Evolutionary conservation across 2,113 vertebrate genomes (phyloP), one percentile per base, ranked within the genome.

Genomic region (Furnarius figulus): DNA sequence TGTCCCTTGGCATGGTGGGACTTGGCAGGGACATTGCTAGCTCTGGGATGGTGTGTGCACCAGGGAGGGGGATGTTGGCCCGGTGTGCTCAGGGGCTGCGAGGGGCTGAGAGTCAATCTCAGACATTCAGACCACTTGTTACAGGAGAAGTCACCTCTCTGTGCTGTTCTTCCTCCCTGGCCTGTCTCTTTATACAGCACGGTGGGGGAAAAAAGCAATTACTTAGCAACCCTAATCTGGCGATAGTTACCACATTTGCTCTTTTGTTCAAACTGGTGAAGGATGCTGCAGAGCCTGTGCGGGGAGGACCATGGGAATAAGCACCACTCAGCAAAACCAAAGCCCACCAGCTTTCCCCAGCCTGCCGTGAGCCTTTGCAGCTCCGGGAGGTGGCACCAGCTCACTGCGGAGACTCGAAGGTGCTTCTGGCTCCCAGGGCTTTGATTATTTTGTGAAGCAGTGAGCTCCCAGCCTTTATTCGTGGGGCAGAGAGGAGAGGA

Each of bases 381-480:
- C 56, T 77, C 96, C 97, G 24, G 94, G 67, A 96, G 95, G 80
- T 88, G 95, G 93, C 97, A 93, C 87, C 72, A 76, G 53, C 13
- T 67, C 71, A 7, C 91, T 72, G 72, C 53, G 1, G 23, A 73
- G 72, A 2, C 21, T 42, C 33, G 1, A 55, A 35, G 10, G 25
- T 35, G 61, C 33, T 89, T 71, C 73, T 42, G 52, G 9, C 33
- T 89, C 30, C 33, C 10, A 8, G 14, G 27, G 12, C 83, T 77
- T 84, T 52, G 37, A 22, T 62, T 44, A 0, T 11, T 37, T 42
- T 76, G 58, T 27, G 33, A 76, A 77, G 39, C 23, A 8, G 24
- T n/a, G 42, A 10, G 5, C 67, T 84, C 55, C 12, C 17, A 55
- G n/a, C 10, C 49, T 81, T 62, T 55, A 5, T 25, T 63, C 33